Evolutionary conservation across 2,888 invertebrate species (phyloP).

Genomic region (Atethmia centrago): DNA sequence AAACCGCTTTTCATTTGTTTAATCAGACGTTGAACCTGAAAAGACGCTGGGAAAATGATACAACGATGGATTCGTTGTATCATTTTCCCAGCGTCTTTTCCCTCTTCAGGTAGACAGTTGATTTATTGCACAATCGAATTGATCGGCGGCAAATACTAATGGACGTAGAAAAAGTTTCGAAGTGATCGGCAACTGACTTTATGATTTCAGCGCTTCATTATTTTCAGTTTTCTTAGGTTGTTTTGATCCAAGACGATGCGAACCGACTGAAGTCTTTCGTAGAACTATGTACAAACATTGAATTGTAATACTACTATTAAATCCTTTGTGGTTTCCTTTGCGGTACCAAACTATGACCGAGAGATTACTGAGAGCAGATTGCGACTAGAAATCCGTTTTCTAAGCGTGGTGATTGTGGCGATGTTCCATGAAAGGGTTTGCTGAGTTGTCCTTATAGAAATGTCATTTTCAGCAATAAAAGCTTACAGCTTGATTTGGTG

Average conservation of each 20-base stretch:
- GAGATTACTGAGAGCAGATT: not conserved
- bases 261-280: slow-evolving; percentile 7
- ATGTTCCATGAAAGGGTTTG: not conserved
- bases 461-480: not conserved
- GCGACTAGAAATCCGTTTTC: not conserved
- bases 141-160: not conserved
- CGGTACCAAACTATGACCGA: not conserved
- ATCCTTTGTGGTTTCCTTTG: slow-evolving; percentile 2
- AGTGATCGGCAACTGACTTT: not conserved
- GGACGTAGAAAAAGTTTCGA: not conserved
- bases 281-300: not conserved
- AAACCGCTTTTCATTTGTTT: not conserved
- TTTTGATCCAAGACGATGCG: not conserved
- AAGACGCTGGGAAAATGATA: too few species aligned
- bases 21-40: not conserved
- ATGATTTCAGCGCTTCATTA: slow-evolving; percentile 10
- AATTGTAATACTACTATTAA: not conserved
- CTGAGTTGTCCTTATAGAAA: not conserved
- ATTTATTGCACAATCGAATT: slow-evolving; percentile 9
- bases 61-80: not conserved
- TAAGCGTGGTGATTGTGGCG: not conserved
- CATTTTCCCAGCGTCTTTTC: slow-evolving; percentile 2
- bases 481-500: too few species aligned
- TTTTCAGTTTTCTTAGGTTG: slow-evolving; percentile 6
- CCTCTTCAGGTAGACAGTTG: not conserved